A percentile compares a stretch with the other conserved stretches of the same genome.
Evolutionary conservation across 2,797 vertebrate species (phyloP).

Genomic region (Enoplosus armatus): DNA sequence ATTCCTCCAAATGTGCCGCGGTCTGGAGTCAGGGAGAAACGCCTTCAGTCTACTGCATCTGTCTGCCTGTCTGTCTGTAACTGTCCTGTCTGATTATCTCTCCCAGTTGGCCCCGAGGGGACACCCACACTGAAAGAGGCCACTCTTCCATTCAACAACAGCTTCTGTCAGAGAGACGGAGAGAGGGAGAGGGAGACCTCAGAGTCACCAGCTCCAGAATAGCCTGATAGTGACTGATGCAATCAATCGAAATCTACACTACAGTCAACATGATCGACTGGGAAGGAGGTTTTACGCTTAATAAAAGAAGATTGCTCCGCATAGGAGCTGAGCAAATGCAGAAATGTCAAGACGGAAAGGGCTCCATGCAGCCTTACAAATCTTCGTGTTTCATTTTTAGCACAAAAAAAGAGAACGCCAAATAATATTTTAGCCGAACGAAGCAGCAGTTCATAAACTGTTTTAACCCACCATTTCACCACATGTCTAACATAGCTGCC

Average conservation of each 20-base stretch:
- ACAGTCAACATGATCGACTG: constrained; percentile 44
- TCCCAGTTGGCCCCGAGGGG: constrained; percentile 84
- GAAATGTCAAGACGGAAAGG: constrained; percentile 10
- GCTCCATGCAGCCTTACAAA: too few species aligned
- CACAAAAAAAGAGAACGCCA: background rate
- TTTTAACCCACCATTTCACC: background rate
- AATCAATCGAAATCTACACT: constrained; percentile 80
- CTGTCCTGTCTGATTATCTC: constrained; percentile 83
- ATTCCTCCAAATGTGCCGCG: constrained; percentile 24
- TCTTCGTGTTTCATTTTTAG: constrained; percentile 13
- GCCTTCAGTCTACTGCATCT: constrained; percentile 56
- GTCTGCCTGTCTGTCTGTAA: constrained; percentile 71
- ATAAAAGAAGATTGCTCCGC: constrained; percentile 41
- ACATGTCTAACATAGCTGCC: background rate
- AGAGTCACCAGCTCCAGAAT: constrained; percentile 76
- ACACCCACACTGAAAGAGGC: constrained; percentile 85
- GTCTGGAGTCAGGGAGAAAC: constrained; percentile 58
- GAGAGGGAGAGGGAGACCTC: constrained; percentile 72
- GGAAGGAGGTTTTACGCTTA: constrained; percentile 37
- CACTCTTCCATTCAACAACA: constrained; percentile 90
- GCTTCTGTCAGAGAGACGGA: constrained; percentile 86
- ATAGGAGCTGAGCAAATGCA: constrained; percentile 34
- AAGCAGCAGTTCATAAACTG: background rate
- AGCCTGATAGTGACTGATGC: constrained; percentile 76
- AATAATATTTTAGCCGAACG: constrained; percentile 9